Conservation (phyloP, 2,888 invertebrate species). For the Eupithecia subumbrata region DNA sequence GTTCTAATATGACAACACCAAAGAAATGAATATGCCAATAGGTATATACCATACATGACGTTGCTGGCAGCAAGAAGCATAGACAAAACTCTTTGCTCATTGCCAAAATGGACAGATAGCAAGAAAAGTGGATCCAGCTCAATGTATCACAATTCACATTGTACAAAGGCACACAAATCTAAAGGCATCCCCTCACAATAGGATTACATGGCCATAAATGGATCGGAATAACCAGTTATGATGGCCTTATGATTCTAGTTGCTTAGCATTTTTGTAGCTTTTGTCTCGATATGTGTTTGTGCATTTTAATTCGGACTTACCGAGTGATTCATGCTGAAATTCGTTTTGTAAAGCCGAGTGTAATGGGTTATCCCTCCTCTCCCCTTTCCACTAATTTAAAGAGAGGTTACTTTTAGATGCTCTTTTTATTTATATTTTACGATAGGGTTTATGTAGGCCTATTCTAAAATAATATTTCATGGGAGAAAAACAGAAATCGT, state of each 20-base stretch:
- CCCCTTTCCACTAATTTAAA: not conserved
- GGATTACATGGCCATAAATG: slow-evolving; percentile 80
- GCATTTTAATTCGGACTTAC: slow-evolving; percentile 80
- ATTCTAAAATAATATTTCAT: too few relatives aligned
- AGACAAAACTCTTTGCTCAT: too few relatives aligned
- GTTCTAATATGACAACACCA: too few relatives aligned
- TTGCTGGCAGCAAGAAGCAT: too few relatives aligned
- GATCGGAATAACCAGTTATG: slow-evolving; percentile 78
- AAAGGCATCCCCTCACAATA: slow-evolving; percentile 66
- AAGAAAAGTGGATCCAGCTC: not conserved
- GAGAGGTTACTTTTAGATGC: not conserved
- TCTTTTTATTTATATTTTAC: not conserved
- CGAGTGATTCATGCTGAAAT: slow-evolving; percentile 32
- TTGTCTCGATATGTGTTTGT: slow-evolving; percentile 76
- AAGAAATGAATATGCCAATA: too few relatives aligned
- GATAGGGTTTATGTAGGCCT: too few relatives aligned
- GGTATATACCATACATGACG: too few relatives aligned
- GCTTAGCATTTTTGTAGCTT: slow-evolving; percentile 77
- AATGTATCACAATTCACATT: slow-evolving; percentile 6
- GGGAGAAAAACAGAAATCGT: not conserved
- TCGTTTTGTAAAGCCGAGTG: not conserved
- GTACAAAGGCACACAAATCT: slow-evolving; percentile 46
- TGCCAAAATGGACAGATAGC: too few relatives aligned
- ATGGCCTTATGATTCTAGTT: slow-evolving; percentile 69
- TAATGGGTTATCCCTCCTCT: not conserved